Evolutionary conservation across 92 coral and sea anemone genomes (phyloP).

Genomic region (Porites lobata): DNA sequence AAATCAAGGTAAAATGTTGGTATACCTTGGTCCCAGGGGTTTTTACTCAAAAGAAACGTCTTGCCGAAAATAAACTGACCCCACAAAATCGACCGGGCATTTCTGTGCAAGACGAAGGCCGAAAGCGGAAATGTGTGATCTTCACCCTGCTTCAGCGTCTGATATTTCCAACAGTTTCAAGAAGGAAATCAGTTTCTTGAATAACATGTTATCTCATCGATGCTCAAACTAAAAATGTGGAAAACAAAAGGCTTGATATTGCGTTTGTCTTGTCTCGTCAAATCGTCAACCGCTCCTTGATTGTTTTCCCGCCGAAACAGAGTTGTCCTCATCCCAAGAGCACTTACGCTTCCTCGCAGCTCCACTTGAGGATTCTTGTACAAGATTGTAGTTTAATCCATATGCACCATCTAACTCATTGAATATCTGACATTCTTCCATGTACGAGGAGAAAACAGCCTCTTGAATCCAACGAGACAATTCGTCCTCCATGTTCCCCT

Average conservation of each 20-base stretch:
- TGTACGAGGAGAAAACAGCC: constrained; percentile 56
- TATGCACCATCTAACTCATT: constrained; percentile 62
- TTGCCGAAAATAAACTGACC: neutral
- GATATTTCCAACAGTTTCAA: neutral
- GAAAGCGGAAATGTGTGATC: neutral
- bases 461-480: constrained; percentile 73
- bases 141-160: neutral
- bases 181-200: neutral
- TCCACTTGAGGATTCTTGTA: neutral
- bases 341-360: constrained; percentile 36
- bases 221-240: neutral
- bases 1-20: no score
- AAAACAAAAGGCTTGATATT: neutral
- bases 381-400: constrained; percentile 30
- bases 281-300: constrained; percentile 12
- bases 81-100: neutral
- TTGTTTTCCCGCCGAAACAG: constrained; percentile 62
- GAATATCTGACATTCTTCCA: constrained; percentile 68
- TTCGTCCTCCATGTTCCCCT: constrained; percentile 21
- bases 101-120: neutral
- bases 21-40: no score
- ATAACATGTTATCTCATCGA: neutral
- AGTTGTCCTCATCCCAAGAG: neutral
- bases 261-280: neutral
- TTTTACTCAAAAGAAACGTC: no score